phyloP scores from a whole-genome alignment of 2,888 invertebrate genomes.

The Cephus spinipes region DNA sequence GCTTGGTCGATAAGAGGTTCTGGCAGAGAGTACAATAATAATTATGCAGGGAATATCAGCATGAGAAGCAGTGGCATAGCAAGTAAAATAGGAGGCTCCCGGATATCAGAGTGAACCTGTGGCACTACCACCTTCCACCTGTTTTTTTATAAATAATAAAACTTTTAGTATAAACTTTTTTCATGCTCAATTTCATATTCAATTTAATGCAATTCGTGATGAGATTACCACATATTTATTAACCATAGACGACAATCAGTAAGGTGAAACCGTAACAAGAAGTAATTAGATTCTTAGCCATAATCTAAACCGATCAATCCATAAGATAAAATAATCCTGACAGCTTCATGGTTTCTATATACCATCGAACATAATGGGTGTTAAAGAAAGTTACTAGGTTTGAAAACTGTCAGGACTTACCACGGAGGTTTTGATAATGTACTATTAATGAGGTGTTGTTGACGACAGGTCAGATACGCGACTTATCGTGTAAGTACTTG shows the following conservation, averaged over 20 bases:
- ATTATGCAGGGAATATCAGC: constrained; percentile 59
- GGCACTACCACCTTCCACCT: neutral
- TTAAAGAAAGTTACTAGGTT: neutral
- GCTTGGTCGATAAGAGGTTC: constrained; percentile 48
- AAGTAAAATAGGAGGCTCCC: constrained; percentile 32
- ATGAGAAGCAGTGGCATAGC: constrained; percentile 47
- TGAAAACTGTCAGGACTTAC: neutral
- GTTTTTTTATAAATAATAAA: neutral
- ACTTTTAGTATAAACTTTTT: neutral
- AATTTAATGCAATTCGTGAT: neutral
- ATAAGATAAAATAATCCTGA: neutral
- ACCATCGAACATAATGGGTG: neutral
- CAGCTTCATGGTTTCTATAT: neutral
- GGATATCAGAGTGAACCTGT: neutral
- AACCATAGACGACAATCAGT: neutral
- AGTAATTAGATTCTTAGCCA: neutral
- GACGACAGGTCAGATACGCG: neutral
- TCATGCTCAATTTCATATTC: neutral
- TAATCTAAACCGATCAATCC: neutral
- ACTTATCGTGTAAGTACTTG: neutral
- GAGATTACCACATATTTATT: neutral
- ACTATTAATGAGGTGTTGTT: neutral
- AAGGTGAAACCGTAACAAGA: neutral
- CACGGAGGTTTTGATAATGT: neutral
- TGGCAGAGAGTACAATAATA: constrained; percentile 45